Evolutionary conservation across 1,140 invertebrate species (phyloP), one percentile per base, ranked within the genome.

Genomic region (Sitobion miscanthi): DNA sequence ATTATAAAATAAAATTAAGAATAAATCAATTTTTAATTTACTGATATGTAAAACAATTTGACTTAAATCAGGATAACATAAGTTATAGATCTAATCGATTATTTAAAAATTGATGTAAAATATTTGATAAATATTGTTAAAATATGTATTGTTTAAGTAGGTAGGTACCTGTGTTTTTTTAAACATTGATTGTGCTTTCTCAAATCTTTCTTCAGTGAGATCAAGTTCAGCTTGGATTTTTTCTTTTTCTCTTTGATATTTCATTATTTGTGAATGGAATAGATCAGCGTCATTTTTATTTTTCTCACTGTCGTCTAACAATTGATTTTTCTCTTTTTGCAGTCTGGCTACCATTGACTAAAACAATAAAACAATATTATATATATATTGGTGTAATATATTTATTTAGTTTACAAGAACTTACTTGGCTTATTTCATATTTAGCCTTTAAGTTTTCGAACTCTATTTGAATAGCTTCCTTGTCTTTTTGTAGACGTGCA

Each of bases 401-500:
- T 47, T 38, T 45, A 25, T 87, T 85, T 89, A 87, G 89, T 87
- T 85, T 57, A 85, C n/a, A 47, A 54, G 9, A 88, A 94, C 94
- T 95, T 96, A 98, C 98, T 96, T 98, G 98, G 94, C 97, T 96
- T 95, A 98, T 98, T 94, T 99, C 98, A 94, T 97, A 97, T 95
- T 98, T 99, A 94, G 99, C 98, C 94, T 97, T 96, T 91, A 98
- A 96, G 94, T 98, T 96, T 95, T 99, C 98, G 83, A 97, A 96
- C 94, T 99, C 98, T 93, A 98, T 94, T 94, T 98, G 97, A 77
- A 97, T 96, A 9, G 97, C 96, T 95, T 99, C 98, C 94, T 97
- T 96, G 95, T 99, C 98, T 95, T 98, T 98, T 95, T 98, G 98
- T 94, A 98, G 96, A 85, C 98, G 96, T 30, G 97, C 97, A 49